Evolutionary conservation across 2,113 vertebrate genomes (phyloP).

Genomic region (Microtus ochrogaster): DNA sequence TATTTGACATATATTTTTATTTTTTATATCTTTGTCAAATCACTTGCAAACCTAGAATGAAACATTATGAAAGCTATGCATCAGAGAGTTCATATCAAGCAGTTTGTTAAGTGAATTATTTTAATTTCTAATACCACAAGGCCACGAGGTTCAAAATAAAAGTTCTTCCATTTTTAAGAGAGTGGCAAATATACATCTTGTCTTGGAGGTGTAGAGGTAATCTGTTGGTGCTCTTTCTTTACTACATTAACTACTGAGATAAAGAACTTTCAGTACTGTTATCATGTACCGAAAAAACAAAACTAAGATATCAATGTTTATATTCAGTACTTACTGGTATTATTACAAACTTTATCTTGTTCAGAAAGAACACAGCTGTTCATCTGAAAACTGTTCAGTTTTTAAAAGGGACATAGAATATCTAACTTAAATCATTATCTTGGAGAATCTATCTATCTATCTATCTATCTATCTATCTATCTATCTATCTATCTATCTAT

Average conservation of each 20-base stretch:
- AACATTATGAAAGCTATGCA: background rate
- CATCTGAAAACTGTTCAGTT: slow-evolving; percentile 34
- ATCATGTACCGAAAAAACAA: background rate
- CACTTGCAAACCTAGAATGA: slow-evolving; percentile 4
- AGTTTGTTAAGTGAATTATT: slow-evolving; percentile 15
- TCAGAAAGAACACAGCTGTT: slow-evolving; percentile 42
- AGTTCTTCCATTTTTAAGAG: slow-evolving; percentile 26
- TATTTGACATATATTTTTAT: background rate
- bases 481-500: background rate
- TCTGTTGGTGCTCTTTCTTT: background rate
- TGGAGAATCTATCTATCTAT: background rate
- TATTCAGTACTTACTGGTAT: slow-evolving; percentile 70
- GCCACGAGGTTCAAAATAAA: background rate
- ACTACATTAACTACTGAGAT: background rate
- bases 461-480: too few relatives aligned
- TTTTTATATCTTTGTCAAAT: background rate
- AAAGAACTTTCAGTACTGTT: slow-evolving; percentile 32
- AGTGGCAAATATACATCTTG: background rate
- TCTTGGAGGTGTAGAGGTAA: background rate
- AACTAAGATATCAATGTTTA: background rate
- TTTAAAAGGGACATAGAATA: slow-evolving; percentile 43
- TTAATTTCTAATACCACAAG: slow-evolving; percentile 33
- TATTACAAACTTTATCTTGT: slow-evolving; percentile 39
- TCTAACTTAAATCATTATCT: slow-evolving; percentile 26
- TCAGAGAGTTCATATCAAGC: background rate